phyloP scores from a whole-genome alignment of 2,888 invertebrate species.

The Cistogaster globosa region DNA sequence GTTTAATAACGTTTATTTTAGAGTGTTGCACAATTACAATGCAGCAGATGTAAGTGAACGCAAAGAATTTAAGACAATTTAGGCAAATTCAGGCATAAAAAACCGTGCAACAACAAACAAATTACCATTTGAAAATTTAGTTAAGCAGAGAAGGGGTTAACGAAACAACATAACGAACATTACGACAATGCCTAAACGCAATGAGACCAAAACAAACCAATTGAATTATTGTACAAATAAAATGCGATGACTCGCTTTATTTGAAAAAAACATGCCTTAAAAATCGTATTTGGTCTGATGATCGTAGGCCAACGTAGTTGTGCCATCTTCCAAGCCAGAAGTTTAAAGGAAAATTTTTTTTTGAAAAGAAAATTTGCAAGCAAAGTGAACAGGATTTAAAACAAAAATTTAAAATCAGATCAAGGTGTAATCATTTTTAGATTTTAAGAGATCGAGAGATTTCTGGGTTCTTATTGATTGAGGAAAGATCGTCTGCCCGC shows the following conservation, averaged over 20 bases:
- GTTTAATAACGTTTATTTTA: slow-evolving; percentile 42
- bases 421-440: too few species aligned
- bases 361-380: neutral
- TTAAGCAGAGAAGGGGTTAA: slow-evolving; percentile 20
- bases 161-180: slow-evolving; percentile 9
- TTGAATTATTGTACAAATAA: slow-evolving; percentile 55
- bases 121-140: slow-evolving; percentile 55
- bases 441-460: neutral
- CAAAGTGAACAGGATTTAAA: neutral
- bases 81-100: slow-evolving; percentile 55
- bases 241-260: slow-evolving; percentile 32
- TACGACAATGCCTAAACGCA: slow-evolving; percentile 50
- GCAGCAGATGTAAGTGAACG: slow-evolving; percentile 65
- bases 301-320: slow-evolving; percentile 14
- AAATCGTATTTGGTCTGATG: slow-evolving; percentile 43
- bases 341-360: neutral
- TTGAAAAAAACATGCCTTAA: slow-evolving; percentile 22
- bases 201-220: slow-evolving; percentile 51
- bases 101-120: slow-evolving; percentile 45
- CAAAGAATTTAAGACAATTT: slow-evolving; percentile 66
- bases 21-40: neutral
- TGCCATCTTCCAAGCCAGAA: slow-evolving; percentile 20
- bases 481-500: too few species aligned
- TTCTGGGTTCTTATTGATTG: too few species aligned
- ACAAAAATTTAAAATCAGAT: neutral